Percentiles rank a stretch among this genome's conserved stretches.
Evolutionary conservation across 1,140 invertebrate species (phyloP).

Genomic region (Camponotus vicinus): DNA sequence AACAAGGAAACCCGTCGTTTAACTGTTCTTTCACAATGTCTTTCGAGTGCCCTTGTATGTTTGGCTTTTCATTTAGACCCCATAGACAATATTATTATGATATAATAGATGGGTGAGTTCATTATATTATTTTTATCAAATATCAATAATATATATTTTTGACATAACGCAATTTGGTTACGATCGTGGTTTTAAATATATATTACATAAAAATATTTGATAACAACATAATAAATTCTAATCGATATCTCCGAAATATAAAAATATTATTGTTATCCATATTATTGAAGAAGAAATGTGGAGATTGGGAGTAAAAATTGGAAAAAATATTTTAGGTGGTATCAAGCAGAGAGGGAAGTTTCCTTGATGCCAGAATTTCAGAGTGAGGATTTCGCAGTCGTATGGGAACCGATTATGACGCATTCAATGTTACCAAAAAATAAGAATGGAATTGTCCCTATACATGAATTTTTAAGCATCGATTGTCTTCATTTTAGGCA

Average conservation of each 20-base stretch:
- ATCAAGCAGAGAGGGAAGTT: slow-evolving; percentile 78
- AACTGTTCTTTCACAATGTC: slow-evolving; percentile 81
- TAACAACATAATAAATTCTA: neutral
- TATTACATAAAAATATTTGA: neutral
- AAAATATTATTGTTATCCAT: neutral
- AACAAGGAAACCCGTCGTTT: slow-evolving; percentile 72
- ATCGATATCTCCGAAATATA: too few relatives aligned
- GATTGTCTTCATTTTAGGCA: slow-evolving; percentile 92
- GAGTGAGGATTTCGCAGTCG: slow-evolving; percentile 89
- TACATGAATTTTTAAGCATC: slow-evolving; percentile 87
- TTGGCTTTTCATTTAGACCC: slow-evolving; percentile 77
- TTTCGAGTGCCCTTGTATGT: slow-evolving; percentile 87
- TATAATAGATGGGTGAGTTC: slow-evolving; percentile 83
- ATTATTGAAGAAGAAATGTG: neutral
- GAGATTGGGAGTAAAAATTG: neutral
- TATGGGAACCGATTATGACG: slow-evolving; percentile 87
- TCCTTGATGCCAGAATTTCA: slow-evolving; percentile 85
- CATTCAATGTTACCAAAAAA: slow-evolving; percentile 71
- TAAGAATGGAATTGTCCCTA: slow-evolving; percentile 74
- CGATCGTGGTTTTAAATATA: neutral
- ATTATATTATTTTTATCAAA: slow-evolving; percentile 17
- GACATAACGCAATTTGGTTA: neutral
- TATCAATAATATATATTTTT: neutral
- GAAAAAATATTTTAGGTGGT: slow-evolving; percentile 73
- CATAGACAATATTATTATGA: slow-evolving; percentile 72